These are phyloP conservation scores for Shargacucullia verbasci DNA, from an alignment of 2,888 invertebrate species.

Conservation along the genomic window DNA sequence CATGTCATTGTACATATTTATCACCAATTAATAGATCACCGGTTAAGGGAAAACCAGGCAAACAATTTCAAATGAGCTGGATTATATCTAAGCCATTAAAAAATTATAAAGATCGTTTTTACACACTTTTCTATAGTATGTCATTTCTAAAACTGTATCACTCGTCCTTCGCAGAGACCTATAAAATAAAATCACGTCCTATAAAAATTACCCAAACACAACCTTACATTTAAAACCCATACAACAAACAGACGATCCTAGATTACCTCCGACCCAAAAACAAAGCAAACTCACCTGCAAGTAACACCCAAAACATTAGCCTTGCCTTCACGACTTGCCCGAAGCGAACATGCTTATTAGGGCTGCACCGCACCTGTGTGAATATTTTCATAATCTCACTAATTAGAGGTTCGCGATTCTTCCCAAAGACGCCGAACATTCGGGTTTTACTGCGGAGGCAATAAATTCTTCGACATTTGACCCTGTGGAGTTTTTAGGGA, in stretches of 20 bases:
- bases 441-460: slow-evolving; percentile 85
- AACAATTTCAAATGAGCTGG: no score
- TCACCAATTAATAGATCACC: no score
- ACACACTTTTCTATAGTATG: no score
- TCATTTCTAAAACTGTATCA: not conserved
- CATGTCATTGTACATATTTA: not conserved
- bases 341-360: slow-evolving; percentile 87
- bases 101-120: no score
- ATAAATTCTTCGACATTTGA: slow-evolving; percentile 89
- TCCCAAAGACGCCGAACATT: slow-evolving; percentile 86
- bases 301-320: slow-evolving; percentile 85
- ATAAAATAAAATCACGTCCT: slow-evolving; percentile 15
- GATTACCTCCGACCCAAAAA: slow-evolving; percentile 78
- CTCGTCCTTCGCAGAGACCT: slow-evolving; percentile 20
- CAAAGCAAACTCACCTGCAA: slow-evolving; percentile 79
- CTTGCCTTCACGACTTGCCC: slow-evolving; percentile 83
- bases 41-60: no score
- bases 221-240: slow-evolving; percentile 44
- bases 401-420: slow-evolving; percentile 88
- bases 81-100: no score
- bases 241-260: slow-evolving; percentile 70
- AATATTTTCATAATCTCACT: slow-evolving; percentile 88
- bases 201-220: slow-evolving; percentile 24
- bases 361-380: slow-evolving; percentile 87
- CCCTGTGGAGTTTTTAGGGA: slow-evolving; percentile 82